Evolutionary conservation across 2,113 vertebrate genomes (phyloP).

Genomic region (Grus americana): DNA sequence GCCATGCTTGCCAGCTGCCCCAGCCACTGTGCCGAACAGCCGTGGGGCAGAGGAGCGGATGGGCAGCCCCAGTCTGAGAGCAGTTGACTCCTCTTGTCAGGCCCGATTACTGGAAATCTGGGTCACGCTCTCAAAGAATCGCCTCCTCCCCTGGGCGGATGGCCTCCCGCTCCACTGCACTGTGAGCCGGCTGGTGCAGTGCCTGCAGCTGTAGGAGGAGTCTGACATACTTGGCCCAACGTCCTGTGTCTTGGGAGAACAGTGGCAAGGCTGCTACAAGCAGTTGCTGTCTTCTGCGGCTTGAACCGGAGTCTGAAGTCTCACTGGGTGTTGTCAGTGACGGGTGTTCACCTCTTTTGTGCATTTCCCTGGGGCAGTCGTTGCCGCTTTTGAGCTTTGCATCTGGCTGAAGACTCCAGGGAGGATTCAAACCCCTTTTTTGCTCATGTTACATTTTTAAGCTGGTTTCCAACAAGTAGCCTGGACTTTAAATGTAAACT

Average conservation of each 20-base stretch:
- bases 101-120: conserved; percentile 58
- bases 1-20: not conserved
- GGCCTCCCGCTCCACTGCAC: not conserved
- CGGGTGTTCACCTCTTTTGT: not conserved
- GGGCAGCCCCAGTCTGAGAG: not conserved
- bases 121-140: conserved; percentile 62
- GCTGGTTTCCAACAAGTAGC: not conserved
- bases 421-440: not conserved
- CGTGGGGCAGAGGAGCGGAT: rapidly evolving
- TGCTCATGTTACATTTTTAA: not conserved
- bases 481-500: not conserved
- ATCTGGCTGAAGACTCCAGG: not conserved
- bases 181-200: not conserved
- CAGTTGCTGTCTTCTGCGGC: not conserved
- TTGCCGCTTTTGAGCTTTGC: not conserved
- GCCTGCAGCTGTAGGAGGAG: not conserved
- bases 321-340: not conserved
- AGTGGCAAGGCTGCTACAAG: not conserved
- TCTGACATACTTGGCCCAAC: not conserved
- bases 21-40: rapidly evolving
- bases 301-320: not conserved
- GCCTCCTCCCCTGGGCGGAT: not conserved
- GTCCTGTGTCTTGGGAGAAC: not conserved
- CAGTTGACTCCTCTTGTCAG: conserved; percentile 22
- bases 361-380: not conserved